A percentile compares a stretch with the other conserved stretches of the same genome.
These are phyloP conservation scores for Teinopalpus imperialis DNA, from an alignment of 2,888 invertebrate species.

Conservation along the genomic window DNA sequence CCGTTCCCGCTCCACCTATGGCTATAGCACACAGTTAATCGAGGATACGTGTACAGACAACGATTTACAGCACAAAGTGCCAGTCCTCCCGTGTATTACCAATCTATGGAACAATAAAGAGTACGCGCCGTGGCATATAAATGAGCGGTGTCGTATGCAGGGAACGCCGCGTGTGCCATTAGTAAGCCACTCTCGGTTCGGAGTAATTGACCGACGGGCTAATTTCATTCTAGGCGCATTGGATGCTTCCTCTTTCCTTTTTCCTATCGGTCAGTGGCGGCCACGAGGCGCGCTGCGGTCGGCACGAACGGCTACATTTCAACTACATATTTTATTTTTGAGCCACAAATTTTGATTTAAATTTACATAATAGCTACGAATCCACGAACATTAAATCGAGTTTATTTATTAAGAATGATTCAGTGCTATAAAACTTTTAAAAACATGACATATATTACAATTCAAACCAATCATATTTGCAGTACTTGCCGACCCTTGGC, in stretches of 20 bases:
- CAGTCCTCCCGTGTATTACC: conserved; percentile 81
- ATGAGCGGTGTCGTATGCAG: conserved; percentile 74
- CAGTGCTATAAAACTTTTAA: not conserved
- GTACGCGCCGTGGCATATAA: conserved; percentile 68
- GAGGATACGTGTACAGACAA: conserved; percentile 76
- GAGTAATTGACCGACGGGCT: conserved; percentile 79
- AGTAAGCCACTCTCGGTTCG: conserved; percentile 69
- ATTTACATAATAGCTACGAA: too few relatives aligned
- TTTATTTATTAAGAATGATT: too few relatives aligned
- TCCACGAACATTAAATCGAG: too few relatives aligned
- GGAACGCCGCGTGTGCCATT: conserved; percentile 69
- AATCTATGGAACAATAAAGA: conserved; percentile 80
- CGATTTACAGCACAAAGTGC: conserved; percentile 79
- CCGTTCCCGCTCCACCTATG: conserved; percentile 50
- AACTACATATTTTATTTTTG: conserved; percentile 28
- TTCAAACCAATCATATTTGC: too few relatives aligned
- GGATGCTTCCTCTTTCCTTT: conserved; percentile 79
- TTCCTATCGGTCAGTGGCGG: conserved; percentile 78
- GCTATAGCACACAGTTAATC: conserved; percentile 73
- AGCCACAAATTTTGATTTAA: conserved; percentile 2
- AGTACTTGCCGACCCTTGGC: too few relatives aligned
- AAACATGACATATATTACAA: not conserved
- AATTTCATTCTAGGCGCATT: conserved; percentile 79
- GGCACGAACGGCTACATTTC: conserved; percentile 37
- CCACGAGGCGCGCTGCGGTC: conserved; percentile 53